Evolutionary conservation across 2,113 vertebrate genomes (phyloP).

Genomic region (Leptosomus discolor): DNA sequence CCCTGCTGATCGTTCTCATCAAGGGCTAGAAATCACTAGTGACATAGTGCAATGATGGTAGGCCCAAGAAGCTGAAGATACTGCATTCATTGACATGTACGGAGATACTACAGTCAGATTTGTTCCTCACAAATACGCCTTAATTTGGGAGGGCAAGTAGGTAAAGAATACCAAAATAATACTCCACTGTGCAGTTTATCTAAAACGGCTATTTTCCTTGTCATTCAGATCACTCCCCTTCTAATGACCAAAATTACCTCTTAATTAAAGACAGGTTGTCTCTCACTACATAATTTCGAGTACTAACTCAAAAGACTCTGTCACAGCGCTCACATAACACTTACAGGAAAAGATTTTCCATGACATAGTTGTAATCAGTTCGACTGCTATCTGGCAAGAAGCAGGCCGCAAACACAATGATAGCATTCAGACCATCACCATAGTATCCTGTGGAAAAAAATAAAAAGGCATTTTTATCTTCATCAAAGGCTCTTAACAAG

Average conservation of each 20-base stretch:
- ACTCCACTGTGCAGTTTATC: neutral
- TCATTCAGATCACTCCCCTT: neutral
- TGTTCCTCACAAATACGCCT: neutral
- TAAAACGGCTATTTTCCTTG: neutral
- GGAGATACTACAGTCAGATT: neutral
- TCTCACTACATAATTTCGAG: neutral
- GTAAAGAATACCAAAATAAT: neutral
- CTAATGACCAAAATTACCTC: neutral
- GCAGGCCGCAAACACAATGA: conserved; percentile 97
- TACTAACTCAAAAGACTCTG: conserved; percentile 22
- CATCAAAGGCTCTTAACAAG: conserved; percentile 20
- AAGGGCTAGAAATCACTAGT: neutral
- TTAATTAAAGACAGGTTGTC: conserved; percentile 26
- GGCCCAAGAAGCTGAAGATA: neutral
- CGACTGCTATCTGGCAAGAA: conserved; percentile 94
- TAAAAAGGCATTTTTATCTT: conserved; percentile 52
- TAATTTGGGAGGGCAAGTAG: neutral
- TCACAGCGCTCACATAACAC: conserved; percentile 63
- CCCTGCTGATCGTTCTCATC: neutral
- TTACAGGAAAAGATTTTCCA: conserved; percentile 99
- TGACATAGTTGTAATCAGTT: conserved; percentile 93
- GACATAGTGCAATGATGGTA: neutral
- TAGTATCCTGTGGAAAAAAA: conserved; percentile 89
- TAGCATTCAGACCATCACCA: conserved; percentile 91
- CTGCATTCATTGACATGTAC: neutral